Evolutionary conservation across 2,797 vertebrate genomes (phyloP), one percentile per base, ranked within the genome.

Genomic region (Urophycis tenuis): DNA sequence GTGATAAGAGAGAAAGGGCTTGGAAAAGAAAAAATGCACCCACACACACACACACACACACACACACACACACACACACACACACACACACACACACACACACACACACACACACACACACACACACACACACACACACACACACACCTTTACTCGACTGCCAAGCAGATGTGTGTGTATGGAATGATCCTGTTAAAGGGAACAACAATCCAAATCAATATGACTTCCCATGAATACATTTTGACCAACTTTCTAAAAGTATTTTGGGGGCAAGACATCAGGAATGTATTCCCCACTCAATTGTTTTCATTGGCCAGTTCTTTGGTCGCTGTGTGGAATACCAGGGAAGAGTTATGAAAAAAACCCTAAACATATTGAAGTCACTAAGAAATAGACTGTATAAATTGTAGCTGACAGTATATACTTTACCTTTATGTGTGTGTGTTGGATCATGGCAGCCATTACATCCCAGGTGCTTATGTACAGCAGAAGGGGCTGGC

Each of bases 391-490:
- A 30, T 67, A 1, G 32, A 34, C 9, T 25, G 31, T 72, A 5
- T 33, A 25, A 74, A 73, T 74, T n/a, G 77, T 39, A n/a, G n/a
- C 71, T 15, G 31, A 75, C 69, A 67, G 53, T 60, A 45, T 45
- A 60, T 60, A n/a, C n/a, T n/a, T n/a, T n/a, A n/a, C n/a, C n/a
- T 74, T 53, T 80, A 29, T 53, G 72, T 19, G 72, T 34, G 33
- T 45, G 29, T 15, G 30, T 22, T 64, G 39, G 10, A 15, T 19
- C 82, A 79, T 81, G 80, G 83, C 31, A 74, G 81, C 29, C 32
- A 78, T 60, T 85, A 85, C 84, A 83, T 79, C 77, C 79, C 8
- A 78, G 85, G 86, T 83, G 81, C 78, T 77, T 88, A 80, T 90
- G 84, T 87, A 88, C 74, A 76, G 39, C 82, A 53, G 73, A 41